Evolutionary conservation across 2,888 invertebrate species (phyloP).

Genomic region (Drosophila phalerata): DNA sequence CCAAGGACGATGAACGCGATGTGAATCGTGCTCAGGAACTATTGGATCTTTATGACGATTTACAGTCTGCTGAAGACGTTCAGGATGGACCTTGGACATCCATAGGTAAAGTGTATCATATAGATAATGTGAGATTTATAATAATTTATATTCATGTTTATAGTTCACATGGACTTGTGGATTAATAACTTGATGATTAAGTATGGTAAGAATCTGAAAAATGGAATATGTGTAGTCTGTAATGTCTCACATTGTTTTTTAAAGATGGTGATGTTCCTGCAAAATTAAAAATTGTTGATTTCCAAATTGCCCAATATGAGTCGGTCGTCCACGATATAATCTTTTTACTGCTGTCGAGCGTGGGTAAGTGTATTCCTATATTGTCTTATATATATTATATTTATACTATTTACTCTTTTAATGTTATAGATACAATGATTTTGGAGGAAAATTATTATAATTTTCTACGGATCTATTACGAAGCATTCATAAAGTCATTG

Average conservation of each 20-base stretch:
- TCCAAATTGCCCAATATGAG: slow-evolving; percentile 87
- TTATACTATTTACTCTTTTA: background rate
- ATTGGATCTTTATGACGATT: slow-evolving; percentile 54
- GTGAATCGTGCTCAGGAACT: slow-evolving; percentile 63
- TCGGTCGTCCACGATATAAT: slow-evolving; percentile 87
- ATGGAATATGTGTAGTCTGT: too few species aligned
- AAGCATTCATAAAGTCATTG: slow-evolving; percentile 86
- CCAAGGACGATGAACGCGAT: slow-evolving; percentile 57
- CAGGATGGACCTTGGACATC: slow-evolving; percentile 86
- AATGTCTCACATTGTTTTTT: slow-evolving; percentile 1
- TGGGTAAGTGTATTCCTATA: slow-evolving; percentile 61
- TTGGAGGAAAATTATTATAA: slow-evolving; percentile 86
- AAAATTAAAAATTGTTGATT: slow-evolving; percentile 87
- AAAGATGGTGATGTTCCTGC: slow-evolving; percentile 83
- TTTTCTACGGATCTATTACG: slow-evolving; percentile 87
- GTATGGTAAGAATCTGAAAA: slow-evolving; percentile 77
- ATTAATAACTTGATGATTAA: slow-evolving; percentile 88
- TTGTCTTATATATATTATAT: background rate
- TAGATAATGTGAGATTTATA: background rate
- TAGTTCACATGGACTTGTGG: slow-evolving; percentile 87
- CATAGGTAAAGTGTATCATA: slow-evolving; percentile 75
- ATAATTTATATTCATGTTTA: background rate
- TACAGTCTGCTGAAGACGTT: slow-evolving; percentile 60
- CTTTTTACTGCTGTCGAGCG: slow-evolving; percentile 87
- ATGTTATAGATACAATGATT: slow-evolving; percentile 77